Percentiles rank a stretch among this genome's conserved stretches.
These are phyloP conservation scores for Magallana angulata DNA, from an alignment of 1,140 invertebrate genomes.

Conservation along the genomic window DNA sequence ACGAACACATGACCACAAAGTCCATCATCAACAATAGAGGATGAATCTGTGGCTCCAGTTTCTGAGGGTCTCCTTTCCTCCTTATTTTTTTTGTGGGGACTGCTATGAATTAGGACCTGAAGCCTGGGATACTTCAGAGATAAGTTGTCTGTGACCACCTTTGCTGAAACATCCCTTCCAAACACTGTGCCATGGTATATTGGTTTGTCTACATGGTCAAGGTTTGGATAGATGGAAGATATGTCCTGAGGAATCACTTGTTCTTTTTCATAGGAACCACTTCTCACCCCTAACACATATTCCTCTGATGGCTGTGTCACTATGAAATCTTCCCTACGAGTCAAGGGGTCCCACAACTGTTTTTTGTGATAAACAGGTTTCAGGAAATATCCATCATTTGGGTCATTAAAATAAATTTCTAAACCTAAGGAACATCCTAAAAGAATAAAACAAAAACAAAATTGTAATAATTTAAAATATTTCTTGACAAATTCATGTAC, in stretches of 20 bases:
- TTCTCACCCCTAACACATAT: constrained; percentile 64
- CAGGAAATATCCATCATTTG: constrained; percentile 70
- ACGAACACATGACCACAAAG: constrained; percentile 71
- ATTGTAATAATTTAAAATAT: too few relatives aligned
- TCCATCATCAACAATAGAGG: background rate
- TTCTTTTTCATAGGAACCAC: constrained; percentile 68
- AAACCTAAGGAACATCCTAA: constrained; percentile 61
- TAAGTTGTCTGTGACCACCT: constrained; percentile 63
- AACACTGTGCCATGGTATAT: constrained; percentile 63
- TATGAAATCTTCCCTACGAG: constrained; percentile 68
- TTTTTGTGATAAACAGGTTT: constrained; percentile 69
- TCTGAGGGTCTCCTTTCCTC: background rate
- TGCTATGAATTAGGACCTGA: constrained; percentile 69
- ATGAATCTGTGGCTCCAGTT: constrained; percentile 53
- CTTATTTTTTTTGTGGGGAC: constrained; percentile 46
- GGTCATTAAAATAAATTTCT: constrained; percentile 67
- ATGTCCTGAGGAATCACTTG: constrained; percentile 61
- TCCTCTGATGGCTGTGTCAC: constrained; percentile 67
- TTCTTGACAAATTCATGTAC: too few relatives aligned
- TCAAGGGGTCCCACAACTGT: constrained; percentile 60
- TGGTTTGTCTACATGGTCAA: constrained; percentile 33
- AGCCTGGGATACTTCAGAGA: constrained; percentile 61
- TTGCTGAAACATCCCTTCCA: constrained; percentile 67
- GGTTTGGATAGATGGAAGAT: constrained; percentile 46
- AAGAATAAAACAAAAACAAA: background rate